Base-by-base conservation (phyloP, 2,888 invertebrate species). In the Meiosimyza platycephala region DNA sequence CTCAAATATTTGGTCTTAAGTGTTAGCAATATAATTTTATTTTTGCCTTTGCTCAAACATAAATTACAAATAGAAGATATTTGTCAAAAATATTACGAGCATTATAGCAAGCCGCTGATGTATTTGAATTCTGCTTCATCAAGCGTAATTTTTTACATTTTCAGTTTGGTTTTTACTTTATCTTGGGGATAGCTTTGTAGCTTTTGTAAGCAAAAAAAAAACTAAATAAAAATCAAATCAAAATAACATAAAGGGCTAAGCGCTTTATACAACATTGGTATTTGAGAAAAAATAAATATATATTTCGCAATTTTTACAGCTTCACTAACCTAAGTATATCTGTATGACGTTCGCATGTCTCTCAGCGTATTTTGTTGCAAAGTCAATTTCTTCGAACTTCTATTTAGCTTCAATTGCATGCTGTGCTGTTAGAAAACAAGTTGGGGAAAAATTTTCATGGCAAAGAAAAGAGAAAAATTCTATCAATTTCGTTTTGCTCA, bases 191-290 rank as follows among this genome's bases (percentile, higher is more conserved):
- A 57, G 13, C 16, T 57, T 18, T 16, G 28, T 15, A 18, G 1
- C 40, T 6, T 15, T 33, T 28, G 33, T 40, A 9, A 6, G 40
- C 33, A 48, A 18, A 11, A 50, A 50, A 18, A 50, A 22, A 64
- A 9, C 13, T 16, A 22, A 1, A 51, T n/a, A 40, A 6, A 15
- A 62, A 62, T 40, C 40, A 50, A 64, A 64, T 64, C 64, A 50
- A 18, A 64, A 50, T 50, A 64, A 51, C 51, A 50, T 64, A 64
- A 64, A 48, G 64, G n/a, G 48, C 50, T 1, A 64, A 6, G n/a
- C 22, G 47, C 40, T 62, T 62, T 22, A 47, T 47, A 59, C 16
- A 12, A 16, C 16, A 33, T 62, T 6, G n/a, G 47, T 62, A n/a
- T n/a, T 33, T 62, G 16, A n/a, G n/a, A n/a, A 60, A 63, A n/a